Evolutionary conservation across 53 echinoderm and acorn worm genomes (phyloP).

Genomic region (Hippasteria phrygiana): DNA sequence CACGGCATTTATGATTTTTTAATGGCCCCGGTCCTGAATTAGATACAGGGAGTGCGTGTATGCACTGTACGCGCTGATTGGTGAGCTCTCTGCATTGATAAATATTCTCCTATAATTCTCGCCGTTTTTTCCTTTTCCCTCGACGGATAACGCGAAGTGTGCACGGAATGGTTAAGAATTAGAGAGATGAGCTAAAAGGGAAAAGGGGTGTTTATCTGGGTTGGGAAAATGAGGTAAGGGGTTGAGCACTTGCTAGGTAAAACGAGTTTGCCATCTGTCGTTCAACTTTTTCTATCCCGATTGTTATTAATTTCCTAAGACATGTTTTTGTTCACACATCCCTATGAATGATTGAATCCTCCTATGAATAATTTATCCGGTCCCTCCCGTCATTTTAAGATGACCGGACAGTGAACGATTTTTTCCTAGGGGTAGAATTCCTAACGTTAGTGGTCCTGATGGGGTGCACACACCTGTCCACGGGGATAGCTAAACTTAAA

Average conservation of each 20-base stretch:
- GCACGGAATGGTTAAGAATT: slow-evolving; percentile 4
- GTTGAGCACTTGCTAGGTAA: slow-evolving; percentile 31
- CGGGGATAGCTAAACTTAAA: neutral
- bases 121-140: slow-evolving; percentile 7
- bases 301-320: slow-evolving; percentile 23
- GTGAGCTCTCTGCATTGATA: slow-evolving; percentile 35
- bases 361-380: slow-evolving; percentile 4
- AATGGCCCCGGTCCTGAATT: slow-evolving; percentile 50
- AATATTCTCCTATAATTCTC: slow-evolving; percentile 17
- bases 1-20: slow-evolving; percentile 62
- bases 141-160: slow-evolving; percentile 28
- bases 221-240: slow-evolving; percentile 3
- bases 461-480: neutral
- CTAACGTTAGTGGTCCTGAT: neutral
- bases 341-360: slow-evolving; percentile 40
- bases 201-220: neutral
- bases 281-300: neutral
- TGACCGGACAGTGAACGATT: neutral
- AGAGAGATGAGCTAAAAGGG: neutral
- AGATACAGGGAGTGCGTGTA: slow-evolving; percentile 26
- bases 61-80: slow-evolving; percentile 28
- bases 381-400: slow-evolving; percentile 3
- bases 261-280: slow-evolving; percentile 55
- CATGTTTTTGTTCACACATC: neutral
- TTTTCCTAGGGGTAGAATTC: neutral